Conservation (phyloP, 1,140 invertebrate genomes). For the Drosophila ficusphila region DNA sequence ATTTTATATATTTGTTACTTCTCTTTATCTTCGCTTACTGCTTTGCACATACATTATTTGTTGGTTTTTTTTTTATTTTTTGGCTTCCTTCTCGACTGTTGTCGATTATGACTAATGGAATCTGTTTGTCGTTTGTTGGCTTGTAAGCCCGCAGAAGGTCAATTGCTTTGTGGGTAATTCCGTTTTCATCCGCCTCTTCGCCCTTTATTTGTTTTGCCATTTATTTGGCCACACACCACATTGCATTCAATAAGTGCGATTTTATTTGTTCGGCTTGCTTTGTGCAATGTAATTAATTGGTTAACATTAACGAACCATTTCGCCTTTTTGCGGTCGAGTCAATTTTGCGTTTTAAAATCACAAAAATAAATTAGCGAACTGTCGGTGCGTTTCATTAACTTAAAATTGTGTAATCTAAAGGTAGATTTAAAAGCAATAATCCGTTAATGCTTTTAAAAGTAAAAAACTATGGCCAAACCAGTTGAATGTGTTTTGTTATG, state of each 20-base stretch:
- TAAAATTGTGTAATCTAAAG: background rate
- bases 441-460: too few species aligned
- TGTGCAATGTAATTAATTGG: constrained; percentile 68
- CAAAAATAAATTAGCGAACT: background rate
- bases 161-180: constrained; percentile 77
- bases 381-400: background rate
- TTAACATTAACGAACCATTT: constrained; percentile 72
- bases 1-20: constrained; percentile 45
- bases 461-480: too few species aligned
- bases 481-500: too few species aligned
- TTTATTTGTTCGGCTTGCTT: constrained; percentile 44
- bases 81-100: constrained; percentile 63
- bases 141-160: constrained; percentile 72
- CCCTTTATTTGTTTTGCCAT: constrained; percentile 47
- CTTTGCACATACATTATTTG: constrained; percentile 22
- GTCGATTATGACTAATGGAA: constrained; percentile 77
- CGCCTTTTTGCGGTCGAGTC: constrained; percentile 51
- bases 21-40: constrained; percentile 25
- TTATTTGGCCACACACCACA: constrained; percentile 52
- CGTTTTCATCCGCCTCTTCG: constrained; percentile 43
- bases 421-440: too few species aligned
- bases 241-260: constrained; percentile 42
- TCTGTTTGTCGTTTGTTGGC: constrained; percentile 49
- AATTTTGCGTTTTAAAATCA: constrained; percentile 5
- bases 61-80: constrained; percentile 50